Conservation (phyloP, 2,888 invertebrate genomes). For the Lottia scabra region DNA sequence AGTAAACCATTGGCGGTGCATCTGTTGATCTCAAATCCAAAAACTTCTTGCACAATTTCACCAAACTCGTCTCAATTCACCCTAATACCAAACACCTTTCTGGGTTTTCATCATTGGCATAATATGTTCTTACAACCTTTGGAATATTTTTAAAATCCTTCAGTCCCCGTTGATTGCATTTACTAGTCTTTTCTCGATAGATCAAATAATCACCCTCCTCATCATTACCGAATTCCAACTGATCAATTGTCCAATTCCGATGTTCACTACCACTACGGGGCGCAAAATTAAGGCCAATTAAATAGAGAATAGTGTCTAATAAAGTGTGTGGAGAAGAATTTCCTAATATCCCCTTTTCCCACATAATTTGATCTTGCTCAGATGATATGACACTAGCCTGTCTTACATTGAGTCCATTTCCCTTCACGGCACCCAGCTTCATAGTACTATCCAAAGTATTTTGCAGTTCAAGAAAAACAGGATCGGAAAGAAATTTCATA, state of each 20-base stretch:
- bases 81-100: too few relatives aligned
- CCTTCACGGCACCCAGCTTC: background rate
- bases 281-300: slow-evolving; percentile 6
- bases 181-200: too few relatives aligned
- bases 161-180: too few relatives aligned
- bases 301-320: slow-evolving; percentile 5
- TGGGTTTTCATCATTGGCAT: too few relatives aligned
- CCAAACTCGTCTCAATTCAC: too few relatives aligned
- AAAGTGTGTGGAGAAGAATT: background rate
- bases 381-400: slow-evolving; percentile 4
- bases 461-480: background rate
- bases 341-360: slow-evolving; percentile 10
- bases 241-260: slow-evolving; percentile 1
- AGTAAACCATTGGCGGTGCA: slow-evolving; percentile 1
- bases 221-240: background rate
- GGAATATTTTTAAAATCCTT: too few relatives aligned
- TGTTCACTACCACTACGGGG: background rate
- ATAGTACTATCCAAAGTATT: background rate
- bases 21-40: background rate
- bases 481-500: background rate
- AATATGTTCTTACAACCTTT: too few relatives aligned
- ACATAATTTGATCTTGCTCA: background rate
- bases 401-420: background rate
- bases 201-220: too few relatives aligned
- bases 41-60: background rate